A percentile compares a stretch with the other conserved stretches of the same genome.
phyloP scores from a whole-genome alignment of 2,113 vertebrate species.

The Hippocampus mohnikei region DNA sequence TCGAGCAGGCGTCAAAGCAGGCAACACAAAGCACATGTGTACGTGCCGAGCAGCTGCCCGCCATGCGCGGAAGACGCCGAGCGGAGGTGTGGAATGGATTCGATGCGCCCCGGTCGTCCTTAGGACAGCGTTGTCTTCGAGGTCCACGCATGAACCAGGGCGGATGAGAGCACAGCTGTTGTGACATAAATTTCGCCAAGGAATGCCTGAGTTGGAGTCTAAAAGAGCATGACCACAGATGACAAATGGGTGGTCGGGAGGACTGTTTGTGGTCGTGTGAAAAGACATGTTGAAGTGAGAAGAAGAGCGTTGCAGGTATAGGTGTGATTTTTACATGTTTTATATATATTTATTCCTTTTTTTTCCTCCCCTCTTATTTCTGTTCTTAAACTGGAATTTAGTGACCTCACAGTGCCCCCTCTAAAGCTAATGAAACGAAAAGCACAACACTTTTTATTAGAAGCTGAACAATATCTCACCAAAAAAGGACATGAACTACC shows the following conservation, averaged over 20 bases:
- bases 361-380: neutral
- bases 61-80: conserved; percentile 9
- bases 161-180: conserved; percentile 71
- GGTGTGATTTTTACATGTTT: neutral
- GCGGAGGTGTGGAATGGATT: conserved; percentile 69
- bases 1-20: conserved; percentile 43
- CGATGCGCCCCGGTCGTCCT: conserved; percentile 55
- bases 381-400: too few relatives aligned
- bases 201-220: conserved; percentile 62
- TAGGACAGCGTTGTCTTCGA: conserved; percentile 62
- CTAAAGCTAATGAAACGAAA: too few relatives aligned
- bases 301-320: neutral
- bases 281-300: neutral
- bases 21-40: conserved; percentile 24
- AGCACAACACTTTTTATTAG: too few relatives aligned
- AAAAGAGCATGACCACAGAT: conserved; percentile 61
- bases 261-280: conserved; percentile 21
- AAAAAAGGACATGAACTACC: too few relatives aligned
- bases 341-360: fast-evolving
- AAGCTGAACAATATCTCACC: too few relatives aligned
- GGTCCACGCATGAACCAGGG: conserved; percentile 36
- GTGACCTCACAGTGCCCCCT: too few relatives aligned
- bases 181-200: conserved; percentile 72
- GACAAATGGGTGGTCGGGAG: conserved; percentile 63
- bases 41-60: conserved; percentile 40